Conservation (phyloP, 2,797 vertebrate species). For the Fistularia commersonii region DNA sequence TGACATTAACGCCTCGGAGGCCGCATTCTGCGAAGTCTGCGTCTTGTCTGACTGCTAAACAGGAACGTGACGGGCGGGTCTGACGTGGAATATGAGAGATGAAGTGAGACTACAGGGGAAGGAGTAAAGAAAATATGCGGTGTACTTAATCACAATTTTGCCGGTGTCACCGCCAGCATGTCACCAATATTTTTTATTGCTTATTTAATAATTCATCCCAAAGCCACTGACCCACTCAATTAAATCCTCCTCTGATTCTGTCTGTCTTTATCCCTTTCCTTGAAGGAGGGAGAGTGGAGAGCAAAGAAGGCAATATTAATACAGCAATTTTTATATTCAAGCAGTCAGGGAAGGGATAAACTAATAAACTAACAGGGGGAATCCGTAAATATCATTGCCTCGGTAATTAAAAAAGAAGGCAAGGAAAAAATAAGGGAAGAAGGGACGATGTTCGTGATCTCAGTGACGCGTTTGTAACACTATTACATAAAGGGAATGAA, state of each 20-base stretch:
- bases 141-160: conserved; percentile 49
- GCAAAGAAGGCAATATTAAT: conserved; percentile 51
- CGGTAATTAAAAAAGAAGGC: conserved; percentile 69
- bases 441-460: conserved; percentile 27
- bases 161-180: conserved; percentile 27
- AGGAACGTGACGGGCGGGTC: conserved; percentile 55
- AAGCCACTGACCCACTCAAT: conserved; percentile 75
- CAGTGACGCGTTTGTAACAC: conserved; percentile 53
- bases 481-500: conserved; percentile 67
- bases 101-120: conserved; percentile 19
- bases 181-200: conserved; percentile 38
- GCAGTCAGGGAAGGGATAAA: conserved; percentile 60
- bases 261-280: conserved; percentile 41
- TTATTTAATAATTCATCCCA: conserved; percentile 67
- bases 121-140: conserved; percentile 15
- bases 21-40: conserved; percentile 33
- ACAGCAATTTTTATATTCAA: conserved; percentile 68
- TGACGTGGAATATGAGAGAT: conserved; percentile 43
- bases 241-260: conserved; percentile 59
- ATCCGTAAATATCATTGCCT: conserved; percentile 68
- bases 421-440: conserved; percentile 38
- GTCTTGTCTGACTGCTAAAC: conserved; percentile 50
- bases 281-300: conserved; percentile 33
- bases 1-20: conserved; percentile 60
- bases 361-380: conserved; percentile 53